Evolutionary conservation across 2,888 invertebrate species (phyloP).

Genomic region (Actias luna): DNA sequence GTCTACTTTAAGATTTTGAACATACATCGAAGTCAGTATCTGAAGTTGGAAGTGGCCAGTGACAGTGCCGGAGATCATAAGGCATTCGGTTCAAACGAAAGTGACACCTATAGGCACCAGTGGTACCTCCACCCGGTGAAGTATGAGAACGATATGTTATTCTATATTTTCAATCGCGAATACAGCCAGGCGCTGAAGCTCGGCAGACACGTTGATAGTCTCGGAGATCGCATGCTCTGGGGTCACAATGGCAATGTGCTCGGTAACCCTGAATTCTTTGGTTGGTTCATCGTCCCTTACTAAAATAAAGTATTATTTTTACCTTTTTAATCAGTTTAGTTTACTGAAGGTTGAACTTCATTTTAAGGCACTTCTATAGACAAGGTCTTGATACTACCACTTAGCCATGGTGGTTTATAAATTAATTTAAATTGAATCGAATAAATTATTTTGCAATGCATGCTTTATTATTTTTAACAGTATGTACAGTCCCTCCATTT

Average conservation of each 20-base stretch:
- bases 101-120: slow-evolving; percentile 14
- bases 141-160: slow-evolving; percentile 5
- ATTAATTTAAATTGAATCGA: too few relatives aligned
- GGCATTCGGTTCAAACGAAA: slow-evolving; percentile 1
- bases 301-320: background rate
- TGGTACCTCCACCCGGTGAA: slow-evolving; percentile 24
- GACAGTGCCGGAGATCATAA: slow-evolving; percentile 11
- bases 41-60: slow-evolving; percentile 1
- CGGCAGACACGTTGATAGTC: slow-evolving; percentile 1
- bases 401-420: too few relatives aligned
- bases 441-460: too few relatives aligned
- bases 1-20: slow-evolving; percentile 24
- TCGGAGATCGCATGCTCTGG: slow-evolving; percentile 12
- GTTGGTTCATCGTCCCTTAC: background rate
- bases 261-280: background rate
- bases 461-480: too few relatives aligned
- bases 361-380: too few relatives aligned
- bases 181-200: slow-evolving; percentile 12
- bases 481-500: too few relatives aligned
- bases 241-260: slow-evolving; percentile 6
- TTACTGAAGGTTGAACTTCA: too few relatives aligned
- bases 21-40: slow-evolving; percentile 13
- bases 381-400: too few relatives aligned
- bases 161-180: slow-evolving; percentile 22
- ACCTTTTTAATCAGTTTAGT: too few relatives aligned